Base-by-base conservation (phyloP, 1,140 invertebrate genomes). In the Callitettix versicolor region DNA sequence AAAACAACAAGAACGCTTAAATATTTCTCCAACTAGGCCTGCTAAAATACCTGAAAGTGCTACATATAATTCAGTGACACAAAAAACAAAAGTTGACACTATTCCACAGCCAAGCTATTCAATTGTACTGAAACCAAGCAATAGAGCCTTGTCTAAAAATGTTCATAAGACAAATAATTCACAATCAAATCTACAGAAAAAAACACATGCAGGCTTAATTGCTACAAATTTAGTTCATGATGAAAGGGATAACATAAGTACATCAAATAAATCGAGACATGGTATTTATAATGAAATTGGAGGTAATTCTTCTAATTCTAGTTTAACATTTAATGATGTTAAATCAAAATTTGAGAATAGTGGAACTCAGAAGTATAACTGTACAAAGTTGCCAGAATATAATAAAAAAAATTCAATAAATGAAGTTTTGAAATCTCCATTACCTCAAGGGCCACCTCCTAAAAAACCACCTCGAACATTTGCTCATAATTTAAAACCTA, bases 401-500 rank as follows among this genome's bases (percentile, higher is more conserved):
- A 21, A 17, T 48, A 12, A 44, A 18, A 41, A 18, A 44, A 12
- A 24, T 21, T 33, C 75, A 3, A 76, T 79, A 55, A 79, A 78
- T 61, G 74, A 73, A 43, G 79, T 78, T 26, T 65, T 82, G 22
- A 78, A 76, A 61, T 72, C 79, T 58, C 79, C 80, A 1, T 64
- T 85, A 53, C 82, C 82, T 0, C 30, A 64, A 15, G 82, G 82
- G 2, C 80, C 82, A 7, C 79, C 82, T 26, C 84, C 83, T 1
- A 77, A 79, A 60, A 86, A 86, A 64, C 83, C 84, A 18, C 84
- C 84, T 1, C 65, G 84, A 64, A 80, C 77, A 5, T 82, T 84
- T 64, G 71, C 71, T 50, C 75, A 78, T 62, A 68, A 68, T 53
- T 60, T 61, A 12, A 60, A 58, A 33, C 26, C 17, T 30, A 17